A percentile compares a stretch with the other conserved stretches of the same genome.
phyloP scores from a whole-genome alignment of 2,888 invertebrate species.

The Paralinhomoeus sp. region DNA sequence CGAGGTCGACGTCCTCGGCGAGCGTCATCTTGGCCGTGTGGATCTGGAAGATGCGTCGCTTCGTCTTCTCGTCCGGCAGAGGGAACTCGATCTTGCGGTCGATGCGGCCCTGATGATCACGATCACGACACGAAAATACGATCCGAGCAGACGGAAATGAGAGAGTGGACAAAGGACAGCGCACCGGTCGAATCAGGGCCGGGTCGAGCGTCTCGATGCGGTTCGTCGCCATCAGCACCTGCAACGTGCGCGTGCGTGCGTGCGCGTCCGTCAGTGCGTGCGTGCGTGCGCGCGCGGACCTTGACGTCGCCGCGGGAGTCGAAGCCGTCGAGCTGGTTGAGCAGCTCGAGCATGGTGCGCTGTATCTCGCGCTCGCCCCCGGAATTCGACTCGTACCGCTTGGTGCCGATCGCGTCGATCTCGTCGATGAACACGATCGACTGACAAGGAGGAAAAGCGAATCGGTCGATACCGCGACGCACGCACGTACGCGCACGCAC shows the following conservation, averaged over 20 bases:
- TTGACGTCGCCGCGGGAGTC: slow-evolving; percentile 88
- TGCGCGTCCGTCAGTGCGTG: too few species aligned
- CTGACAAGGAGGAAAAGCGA: slow-evolving; percentile 8
- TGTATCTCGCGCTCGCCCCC: slow-evolving; percentile 98
- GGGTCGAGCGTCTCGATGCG: slow-evolving; percentile 95
- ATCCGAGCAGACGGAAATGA: too few species aligned
- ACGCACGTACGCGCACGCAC: too few species aligned
- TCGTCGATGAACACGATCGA: slow-evolving; percentile 99
- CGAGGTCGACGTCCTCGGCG: slow-evolving; percentile 80
- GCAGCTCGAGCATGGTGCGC: slow-evolving; percentile 90
- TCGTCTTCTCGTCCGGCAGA: slow-evolving; percentile 93
- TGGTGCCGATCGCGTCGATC: slow-evolving; percentile 96
- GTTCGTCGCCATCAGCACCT: slow-evolving; percentile 91
- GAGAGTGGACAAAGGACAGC: too few species aligned
- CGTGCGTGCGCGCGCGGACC: slow-evolving; percentile 30
- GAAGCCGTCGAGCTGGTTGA: slow-evolving; percentile 94
- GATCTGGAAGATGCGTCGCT: slow-evolving; percentile 81
- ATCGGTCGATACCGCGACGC: too few species aligned
- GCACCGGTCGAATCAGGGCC: slow-evolving; percentile 66
- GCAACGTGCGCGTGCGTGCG: slow-evolving; percentile 7
- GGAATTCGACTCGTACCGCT: slow-evolving; percentile 89
- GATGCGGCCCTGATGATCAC: slow-evolving; percentile 70
- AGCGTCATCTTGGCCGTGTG: slow-evolving; percentile 98
- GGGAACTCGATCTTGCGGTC: slow-evolving; percentile 99
- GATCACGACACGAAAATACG: too few species aligned